Percentiles rank a stretch among this genome's conserved stretches.
Evolutionary conservation across 2,113 vertebrate genomes (phyloP).

Genomic region (Pseudonaja textilis): DNA sequence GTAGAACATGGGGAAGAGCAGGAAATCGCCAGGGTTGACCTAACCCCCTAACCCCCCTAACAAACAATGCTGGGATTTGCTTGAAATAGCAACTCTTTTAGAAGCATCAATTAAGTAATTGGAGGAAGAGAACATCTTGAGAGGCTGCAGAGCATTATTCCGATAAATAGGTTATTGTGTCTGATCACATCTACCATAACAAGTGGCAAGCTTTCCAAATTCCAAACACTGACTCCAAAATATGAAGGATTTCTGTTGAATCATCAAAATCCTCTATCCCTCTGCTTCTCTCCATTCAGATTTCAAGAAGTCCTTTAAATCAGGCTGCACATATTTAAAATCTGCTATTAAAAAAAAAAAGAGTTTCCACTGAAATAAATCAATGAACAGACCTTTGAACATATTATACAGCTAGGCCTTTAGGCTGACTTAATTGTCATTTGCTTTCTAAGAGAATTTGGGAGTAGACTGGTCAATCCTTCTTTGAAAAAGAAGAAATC

Average conservation of each 20-base stretch:
- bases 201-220: not conserved
- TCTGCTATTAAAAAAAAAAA: not conserved
- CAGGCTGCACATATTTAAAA: not conserved
- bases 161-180: not conserved
- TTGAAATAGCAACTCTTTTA: not conserved
- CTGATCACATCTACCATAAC: not conserved
- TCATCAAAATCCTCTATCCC: not conserved
- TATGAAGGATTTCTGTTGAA: not conserved
- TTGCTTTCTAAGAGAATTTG: not conserved
- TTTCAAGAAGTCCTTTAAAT: not conserved
- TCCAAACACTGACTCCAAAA: not conserved
- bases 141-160: not conserved
- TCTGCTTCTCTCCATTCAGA: not conserved
- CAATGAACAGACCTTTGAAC: not conserved
- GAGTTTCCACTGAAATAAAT: not conserved
- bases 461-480: not conserved
- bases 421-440: not conserved
- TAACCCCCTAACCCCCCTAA: not conserved
- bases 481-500: not conserved
- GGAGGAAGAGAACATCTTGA: not conserved
- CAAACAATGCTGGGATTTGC: not conserved
- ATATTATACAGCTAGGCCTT: not conserved
- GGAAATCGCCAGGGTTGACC: not conserved
- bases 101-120: not conserved
- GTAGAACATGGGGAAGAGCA: not conserved